Percentiles rank a stretch among this genome's conserved stretches.
Evolutionary conservation across 2,113 vertebrate genomes (phyloP).

Genomic region (Toxotes jaculatrix): DNA sequence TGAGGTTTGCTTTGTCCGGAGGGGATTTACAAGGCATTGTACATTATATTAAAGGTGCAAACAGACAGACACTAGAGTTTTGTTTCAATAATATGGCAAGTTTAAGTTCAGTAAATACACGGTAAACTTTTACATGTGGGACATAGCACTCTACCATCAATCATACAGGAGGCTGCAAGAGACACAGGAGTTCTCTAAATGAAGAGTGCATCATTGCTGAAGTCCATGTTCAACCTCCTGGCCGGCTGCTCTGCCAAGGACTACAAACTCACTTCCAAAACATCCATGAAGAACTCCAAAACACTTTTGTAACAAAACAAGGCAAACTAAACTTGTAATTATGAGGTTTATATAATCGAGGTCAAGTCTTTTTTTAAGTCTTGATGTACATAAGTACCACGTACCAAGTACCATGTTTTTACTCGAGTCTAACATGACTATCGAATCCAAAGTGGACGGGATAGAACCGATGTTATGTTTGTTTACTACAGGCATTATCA

Average conservation of each 20-base stretch:
- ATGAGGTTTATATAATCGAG: constrained; percentile 25
- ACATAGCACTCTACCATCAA: background rate
- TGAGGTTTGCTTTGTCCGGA: background rate
- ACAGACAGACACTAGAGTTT: background rate
- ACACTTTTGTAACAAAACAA: constrained; percentile 18
- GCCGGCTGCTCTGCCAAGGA: constrained; percentile 2
- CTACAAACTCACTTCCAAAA: constrained; percentile 23
- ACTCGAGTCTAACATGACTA: background rate
- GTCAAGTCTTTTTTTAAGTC: constrained; percentile 20
- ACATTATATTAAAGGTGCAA: background rate
- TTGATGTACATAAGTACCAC: background rate
- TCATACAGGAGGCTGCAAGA: background rate
- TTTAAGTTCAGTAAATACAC: background rate
- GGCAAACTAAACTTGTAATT: constrained; percentile 19
- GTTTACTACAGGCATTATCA: background rate
- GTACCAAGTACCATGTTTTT: background rate
- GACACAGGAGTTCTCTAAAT: background rate
- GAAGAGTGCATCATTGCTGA: background rate
- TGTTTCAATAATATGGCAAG: background rate
- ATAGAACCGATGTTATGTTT: background rate
- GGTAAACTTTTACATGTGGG: background rate
- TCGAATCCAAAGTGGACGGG: background rate
- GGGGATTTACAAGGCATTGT: background rate
- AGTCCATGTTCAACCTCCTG: background rate
- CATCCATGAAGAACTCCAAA: constrained; percentile 8